Evolutionary conservation across 2,113 vertebrate genomes (phyloP).

Genomic region (Mixornis gularis): DNA sequence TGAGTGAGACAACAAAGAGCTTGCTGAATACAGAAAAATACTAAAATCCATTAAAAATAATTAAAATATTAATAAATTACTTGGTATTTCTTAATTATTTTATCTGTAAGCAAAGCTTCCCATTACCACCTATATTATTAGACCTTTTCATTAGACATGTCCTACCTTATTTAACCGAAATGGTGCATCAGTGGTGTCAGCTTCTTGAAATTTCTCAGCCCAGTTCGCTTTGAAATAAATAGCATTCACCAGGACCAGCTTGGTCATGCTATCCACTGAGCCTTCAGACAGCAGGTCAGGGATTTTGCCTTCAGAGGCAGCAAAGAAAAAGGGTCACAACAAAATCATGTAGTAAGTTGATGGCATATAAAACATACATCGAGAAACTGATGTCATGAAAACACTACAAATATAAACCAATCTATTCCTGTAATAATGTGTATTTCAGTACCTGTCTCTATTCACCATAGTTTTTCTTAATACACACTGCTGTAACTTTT

Average conservation of each 20-base stretch:
- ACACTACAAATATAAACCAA: neutral
- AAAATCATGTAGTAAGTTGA: neutral
- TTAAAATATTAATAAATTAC: neutral
- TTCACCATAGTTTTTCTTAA: neutral
- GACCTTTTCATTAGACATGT: neutral
- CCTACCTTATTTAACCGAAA: slow-evolving; percentile 80
- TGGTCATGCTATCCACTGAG: slow-evolving; percentile 69
- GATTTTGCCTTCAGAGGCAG: slow-evolving; percentile 81
- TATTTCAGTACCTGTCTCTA: neutral
- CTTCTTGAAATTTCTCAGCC: slow-evolving; percentile 73
- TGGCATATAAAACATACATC: neutral
- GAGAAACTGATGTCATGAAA: neutral
- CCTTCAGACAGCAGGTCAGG: slow-evolving; percentile 78
- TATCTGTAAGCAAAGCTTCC: neutral
- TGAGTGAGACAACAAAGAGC: neutral
- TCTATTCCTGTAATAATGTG: neutral
- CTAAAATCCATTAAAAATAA: neutral
- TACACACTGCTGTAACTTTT: neutral
- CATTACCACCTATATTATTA: neutral
- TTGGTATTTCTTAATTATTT: neutral
- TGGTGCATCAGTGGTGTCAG: slow-evolving; percentile 70
- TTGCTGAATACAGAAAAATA: neutral
- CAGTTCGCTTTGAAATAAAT: slow-evolving; percentile 94
- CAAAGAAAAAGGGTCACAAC: neutral
- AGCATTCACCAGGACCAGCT: slow-evolving; percentile 85